These are phyloP conservation scores for Onchidella celtica DNA, from an alignment of 2,888 invertebrate species.

Conservation along the genomic window DNA sequence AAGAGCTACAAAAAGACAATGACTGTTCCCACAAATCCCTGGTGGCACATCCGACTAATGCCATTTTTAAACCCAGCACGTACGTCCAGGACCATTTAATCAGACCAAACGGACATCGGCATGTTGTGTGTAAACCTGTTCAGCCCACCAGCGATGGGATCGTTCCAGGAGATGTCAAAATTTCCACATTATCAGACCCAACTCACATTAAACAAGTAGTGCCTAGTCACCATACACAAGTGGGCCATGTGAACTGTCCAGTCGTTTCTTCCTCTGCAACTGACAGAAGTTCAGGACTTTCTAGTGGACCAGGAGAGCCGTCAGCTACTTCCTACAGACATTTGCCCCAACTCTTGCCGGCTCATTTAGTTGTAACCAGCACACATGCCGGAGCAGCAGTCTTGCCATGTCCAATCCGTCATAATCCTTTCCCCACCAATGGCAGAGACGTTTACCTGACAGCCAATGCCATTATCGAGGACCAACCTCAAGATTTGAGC, in stretches of 20 bases:
- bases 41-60: background rate
- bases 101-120: no score
- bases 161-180: background rate
- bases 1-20: conserved; percentile 48
- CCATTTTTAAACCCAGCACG: no score
- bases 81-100: no score
- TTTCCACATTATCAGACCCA: background rate
- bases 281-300: background rate
- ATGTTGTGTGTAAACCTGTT: no score
- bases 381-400: background rate
- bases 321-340: background rate
- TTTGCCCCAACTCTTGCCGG: conserved; percentile 14
- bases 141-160: no score
- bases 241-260: no score
- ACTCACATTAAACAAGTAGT: background rate
- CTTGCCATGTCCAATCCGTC: background rate
- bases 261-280: no score
- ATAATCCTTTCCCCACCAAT: background rate
- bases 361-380: background rate
- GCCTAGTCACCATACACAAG: background rate
- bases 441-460: background rate
- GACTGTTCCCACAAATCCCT: background rate
- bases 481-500: conserved; percentile 41
- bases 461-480: background rate
- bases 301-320: no score